These are phyloP conservation scores for Procambarus virginalis DNA, from an alignment of 1,140 invertebrate species.

Conservation along the genomic window DNA sequence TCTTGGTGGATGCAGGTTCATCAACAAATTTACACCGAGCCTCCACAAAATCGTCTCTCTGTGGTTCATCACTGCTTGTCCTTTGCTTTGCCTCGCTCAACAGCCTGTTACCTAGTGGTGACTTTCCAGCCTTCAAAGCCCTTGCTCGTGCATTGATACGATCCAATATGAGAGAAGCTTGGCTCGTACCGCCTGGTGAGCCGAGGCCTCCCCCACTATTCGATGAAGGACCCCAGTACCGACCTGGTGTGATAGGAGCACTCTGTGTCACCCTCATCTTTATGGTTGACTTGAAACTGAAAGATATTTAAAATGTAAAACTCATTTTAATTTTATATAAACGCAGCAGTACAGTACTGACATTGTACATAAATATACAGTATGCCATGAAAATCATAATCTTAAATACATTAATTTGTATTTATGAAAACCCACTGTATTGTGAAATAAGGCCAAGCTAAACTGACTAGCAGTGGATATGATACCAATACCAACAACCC, in stretches of 20 bases:
- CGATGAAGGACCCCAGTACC: not conserved
- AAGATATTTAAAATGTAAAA: no score
- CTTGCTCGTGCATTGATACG: slow-evolving; percentile 20
- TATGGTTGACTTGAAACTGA: not conserved
- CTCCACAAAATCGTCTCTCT: not conserved
- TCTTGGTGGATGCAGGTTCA: not conserved
- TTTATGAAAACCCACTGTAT: no score
- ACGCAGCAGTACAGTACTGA: no score
- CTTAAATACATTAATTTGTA: no score
- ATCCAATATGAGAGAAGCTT: not conserved
- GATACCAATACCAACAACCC: no score
- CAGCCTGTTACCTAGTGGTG: not conserved
- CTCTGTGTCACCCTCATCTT: not conserved
- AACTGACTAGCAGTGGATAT: no score
- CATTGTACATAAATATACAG: no score
- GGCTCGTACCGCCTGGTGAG: not conserved
- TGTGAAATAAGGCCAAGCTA: no score
- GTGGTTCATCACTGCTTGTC: not conserved
- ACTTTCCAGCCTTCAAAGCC: not conserved
- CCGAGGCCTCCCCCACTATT: not conserved
- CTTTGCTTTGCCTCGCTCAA: not conserved
- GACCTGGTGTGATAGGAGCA: not conserved
- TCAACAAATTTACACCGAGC: not conserved
- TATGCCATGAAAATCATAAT: no score
- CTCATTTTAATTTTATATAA: no score